Percentiles rank a stretch among this genome's conserved stretches.
Evolutionary conservation across 2,797 vertebrate species (phyloP).

Genomic region (Tadarida brasiliensis): DNA sequence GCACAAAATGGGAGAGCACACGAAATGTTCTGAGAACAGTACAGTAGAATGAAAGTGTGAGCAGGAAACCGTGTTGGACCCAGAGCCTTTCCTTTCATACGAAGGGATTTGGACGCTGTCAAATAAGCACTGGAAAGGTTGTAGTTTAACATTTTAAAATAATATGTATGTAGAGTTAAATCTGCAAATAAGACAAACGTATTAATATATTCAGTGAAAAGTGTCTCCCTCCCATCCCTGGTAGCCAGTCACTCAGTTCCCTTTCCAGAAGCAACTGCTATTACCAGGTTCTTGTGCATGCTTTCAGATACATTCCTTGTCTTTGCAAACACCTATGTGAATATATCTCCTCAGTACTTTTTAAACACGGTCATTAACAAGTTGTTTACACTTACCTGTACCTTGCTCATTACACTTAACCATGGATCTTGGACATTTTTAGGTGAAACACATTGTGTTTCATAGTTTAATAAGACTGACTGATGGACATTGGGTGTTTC

Average conservation of each 20-base stretch:
- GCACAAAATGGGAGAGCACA: background rate
- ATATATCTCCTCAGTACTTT: background rate
- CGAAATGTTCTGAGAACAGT: background rate
- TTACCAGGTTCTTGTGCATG: conserved; percentile 4
- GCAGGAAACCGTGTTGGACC: conserved; percentile 21
- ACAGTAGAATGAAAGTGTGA: background rate
- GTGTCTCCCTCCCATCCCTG: background rate
- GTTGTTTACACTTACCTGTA: background rate
- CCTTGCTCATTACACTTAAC: background rate
- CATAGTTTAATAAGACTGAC: conserved; percentile 6
- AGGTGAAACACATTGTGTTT: background rate
- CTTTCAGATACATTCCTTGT: background rate
- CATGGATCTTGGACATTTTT: background rate
- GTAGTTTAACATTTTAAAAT: conserved; percentile 60
- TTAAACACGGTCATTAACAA: background rate
- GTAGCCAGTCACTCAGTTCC: background rate
- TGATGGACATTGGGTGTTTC: background rate
- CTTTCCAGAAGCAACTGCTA: background rate
- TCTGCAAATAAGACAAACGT: background rate
- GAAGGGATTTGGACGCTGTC: conserved; percentile 47
- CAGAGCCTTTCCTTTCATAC: conserved; percentile 13
- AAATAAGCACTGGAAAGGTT: conserved; percentile 39
- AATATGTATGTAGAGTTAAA: background rate
- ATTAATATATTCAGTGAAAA: background rate
- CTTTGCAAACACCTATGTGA: background rate